phyloP scores from a whole-genome alignment of 2,113 vertebrate species.

The Rhinogobius similis region DNA sequence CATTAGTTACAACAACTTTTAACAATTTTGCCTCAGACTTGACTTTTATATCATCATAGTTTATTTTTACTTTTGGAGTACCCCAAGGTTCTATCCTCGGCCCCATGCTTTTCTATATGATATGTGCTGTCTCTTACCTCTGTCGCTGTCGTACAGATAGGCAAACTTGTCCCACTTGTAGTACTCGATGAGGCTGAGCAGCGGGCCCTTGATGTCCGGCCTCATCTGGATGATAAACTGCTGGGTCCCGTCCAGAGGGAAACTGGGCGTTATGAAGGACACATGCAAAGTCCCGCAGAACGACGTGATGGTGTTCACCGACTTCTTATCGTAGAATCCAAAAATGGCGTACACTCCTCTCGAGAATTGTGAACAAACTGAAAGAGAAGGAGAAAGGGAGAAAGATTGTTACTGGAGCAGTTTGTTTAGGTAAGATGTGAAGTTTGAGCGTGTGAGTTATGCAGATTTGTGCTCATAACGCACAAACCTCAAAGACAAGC shows the following conservation, averaged over 20 bases:
- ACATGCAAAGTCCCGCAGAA: constrained; percentile 98
- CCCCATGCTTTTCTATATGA: background rate
- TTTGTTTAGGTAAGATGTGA: background rate
- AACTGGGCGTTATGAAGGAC: constrained; percentile 98
- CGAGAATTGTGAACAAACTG: constrained; percentile 99
- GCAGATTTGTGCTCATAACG: background rate
- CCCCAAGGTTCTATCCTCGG: background rate
- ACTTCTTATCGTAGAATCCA: constrained; percentile 99
- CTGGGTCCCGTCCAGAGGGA: constrained; percentile 94
- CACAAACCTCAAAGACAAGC: too few relatives aligned
- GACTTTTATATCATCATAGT: background rate
- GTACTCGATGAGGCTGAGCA: constrained; percentile 97
- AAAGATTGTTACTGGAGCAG: background rate
- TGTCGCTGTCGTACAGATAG: constrained; percentile 97
- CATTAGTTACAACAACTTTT: too few relatives aligned
- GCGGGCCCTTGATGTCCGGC: constrained; percentile 96
- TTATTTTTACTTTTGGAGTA: background rate
- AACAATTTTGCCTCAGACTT: background rate
- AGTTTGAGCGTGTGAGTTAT: background rate
- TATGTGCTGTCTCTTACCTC: constrained; percentile 80
- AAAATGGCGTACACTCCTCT: constrained; percentile 99
- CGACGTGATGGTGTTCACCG: constrained; percentile 98
- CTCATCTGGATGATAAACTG: constrained; percentile 99
- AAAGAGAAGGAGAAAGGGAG: constrained; percentile 1
- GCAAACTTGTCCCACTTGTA: constrained; percentile 99